Percentiles rank a stretch among this genome's conserved stretches.
Evolutionary conservation across 2,113 vertebrate genomes (phyloP).

Genomic region (Malurus melanocephalus): DNA sequence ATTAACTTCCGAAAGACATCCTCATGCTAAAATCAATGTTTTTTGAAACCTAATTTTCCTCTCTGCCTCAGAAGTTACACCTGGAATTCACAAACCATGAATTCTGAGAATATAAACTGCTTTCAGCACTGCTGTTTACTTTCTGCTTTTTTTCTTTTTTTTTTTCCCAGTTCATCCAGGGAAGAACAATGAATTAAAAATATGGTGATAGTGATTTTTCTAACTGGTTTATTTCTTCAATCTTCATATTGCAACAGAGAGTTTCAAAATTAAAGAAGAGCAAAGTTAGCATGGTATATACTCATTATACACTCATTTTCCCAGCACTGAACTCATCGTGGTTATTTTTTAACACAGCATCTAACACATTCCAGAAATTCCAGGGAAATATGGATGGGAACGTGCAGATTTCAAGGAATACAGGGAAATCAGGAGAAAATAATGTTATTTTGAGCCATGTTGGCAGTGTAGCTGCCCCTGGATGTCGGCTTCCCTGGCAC

Average conservation of each 20-base stretch:
- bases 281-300: fast-evolving
- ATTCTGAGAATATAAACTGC: background rate
- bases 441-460: background rate
- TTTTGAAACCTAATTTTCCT: constrained; percentile 12
- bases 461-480: background rate
- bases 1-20: constrained; percentile 31
- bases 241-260: background rate
- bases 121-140: background rate
- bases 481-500: background rate
- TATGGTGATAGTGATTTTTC: background rate
- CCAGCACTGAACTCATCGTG: background rate
- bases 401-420: background rate
- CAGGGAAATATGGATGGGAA: background rate
- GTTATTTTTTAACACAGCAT: background rate
- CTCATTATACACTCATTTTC: background rate
- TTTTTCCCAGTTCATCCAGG: background rate
- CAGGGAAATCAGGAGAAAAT: background rate
- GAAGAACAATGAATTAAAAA: background rate
- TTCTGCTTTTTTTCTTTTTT: background rate
- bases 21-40: background rate
- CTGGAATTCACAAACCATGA: background rate
- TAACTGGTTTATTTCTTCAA: background rate
- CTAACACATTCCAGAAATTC: background rate
- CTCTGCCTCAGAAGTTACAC: constrained; percentile 17
- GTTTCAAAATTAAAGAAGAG: background rate